Conservation (phyloP, 2,113 vertebrate species). For the Petromus typicus region DNA sequence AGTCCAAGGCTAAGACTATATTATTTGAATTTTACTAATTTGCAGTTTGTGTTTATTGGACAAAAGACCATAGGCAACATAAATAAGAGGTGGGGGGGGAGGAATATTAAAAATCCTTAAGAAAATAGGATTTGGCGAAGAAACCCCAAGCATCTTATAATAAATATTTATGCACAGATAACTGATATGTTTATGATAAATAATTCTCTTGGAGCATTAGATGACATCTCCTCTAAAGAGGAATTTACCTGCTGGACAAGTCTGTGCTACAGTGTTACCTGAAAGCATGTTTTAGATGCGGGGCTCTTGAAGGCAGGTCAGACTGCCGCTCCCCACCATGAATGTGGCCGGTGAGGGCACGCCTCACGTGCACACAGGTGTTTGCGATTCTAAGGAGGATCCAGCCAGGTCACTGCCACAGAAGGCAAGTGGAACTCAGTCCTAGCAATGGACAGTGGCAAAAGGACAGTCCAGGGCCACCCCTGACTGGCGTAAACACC, state of each 20-base stretch:
- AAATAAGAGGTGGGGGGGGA: background rate
- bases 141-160: background rate
- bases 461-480: fast-evolving
- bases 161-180: background rate
- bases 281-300: background rate
- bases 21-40: background rate
- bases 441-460: fast-evolving
- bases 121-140: background rate
- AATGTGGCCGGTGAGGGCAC: fast-evolving
- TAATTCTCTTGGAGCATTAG: background rate
- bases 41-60: background rate
- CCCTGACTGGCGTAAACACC: no score
- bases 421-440: background rate
- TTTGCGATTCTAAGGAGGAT: background rate
- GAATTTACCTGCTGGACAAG: background rate
- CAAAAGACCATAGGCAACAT: background rate
- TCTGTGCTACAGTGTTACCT: fast-evolving
- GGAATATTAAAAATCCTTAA: background rate
- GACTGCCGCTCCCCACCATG: background rate
- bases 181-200: background rate
- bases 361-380: background rate
- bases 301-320: background rate
- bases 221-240: background rate
- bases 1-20: background rate
- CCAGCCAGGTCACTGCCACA: background rate